Evolutionary conservation across 2,797 vertebrate species (phyloP).

Genomic region (Hapalemur alaotrensis): DNA sequence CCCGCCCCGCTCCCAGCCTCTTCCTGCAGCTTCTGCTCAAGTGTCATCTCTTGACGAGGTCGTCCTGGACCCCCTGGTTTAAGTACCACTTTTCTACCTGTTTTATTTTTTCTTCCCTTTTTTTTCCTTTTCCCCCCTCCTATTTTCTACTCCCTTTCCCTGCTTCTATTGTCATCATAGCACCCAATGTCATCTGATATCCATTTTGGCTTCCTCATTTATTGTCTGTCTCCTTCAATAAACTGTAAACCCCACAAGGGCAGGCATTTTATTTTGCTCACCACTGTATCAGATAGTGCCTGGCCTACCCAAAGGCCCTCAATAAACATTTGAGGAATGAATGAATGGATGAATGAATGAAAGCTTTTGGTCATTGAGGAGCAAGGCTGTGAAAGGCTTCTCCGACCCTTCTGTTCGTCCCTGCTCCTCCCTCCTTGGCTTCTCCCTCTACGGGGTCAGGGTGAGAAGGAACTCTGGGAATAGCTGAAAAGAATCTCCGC

Average conservation of each 20-base stretch:
- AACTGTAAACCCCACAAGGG: not conserved
- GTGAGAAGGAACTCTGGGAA: not conserved
- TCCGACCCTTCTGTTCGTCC: not conserved
- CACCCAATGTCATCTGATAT: not conserved
- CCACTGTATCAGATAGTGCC: not conserved
- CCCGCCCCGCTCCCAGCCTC: rapidly evolving
- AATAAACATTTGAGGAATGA: not conserved
- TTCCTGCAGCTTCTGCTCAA: not conserved
- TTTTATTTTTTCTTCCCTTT: too few species aligned
- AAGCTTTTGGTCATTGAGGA: not conserved
- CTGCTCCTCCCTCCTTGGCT: not conserved
- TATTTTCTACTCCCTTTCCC: not conserved
- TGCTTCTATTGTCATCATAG: not conserved
- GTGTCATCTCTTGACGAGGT: not conserved
- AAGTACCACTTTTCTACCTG: not conserved
- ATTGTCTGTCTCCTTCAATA: not conserved
- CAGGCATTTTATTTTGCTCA: not conserved
- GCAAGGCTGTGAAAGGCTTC: rapidly evolving
- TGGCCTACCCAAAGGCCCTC: not conserved
- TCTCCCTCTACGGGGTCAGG: not conserved
- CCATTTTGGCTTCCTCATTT: rapidly evolving
- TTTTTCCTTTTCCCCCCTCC: not conserved
- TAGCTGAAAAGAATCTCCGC: not conserved
- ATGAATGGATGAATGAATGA: not conserved
- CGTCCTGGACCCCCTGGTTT: not conserved